A percentile compares a stretch with the other conserved stretches of the same genome.
Evolutionary conservation across 2,888 invertebrate species (phyloP).

Genomic region (Coremacera marginata): DNA sequence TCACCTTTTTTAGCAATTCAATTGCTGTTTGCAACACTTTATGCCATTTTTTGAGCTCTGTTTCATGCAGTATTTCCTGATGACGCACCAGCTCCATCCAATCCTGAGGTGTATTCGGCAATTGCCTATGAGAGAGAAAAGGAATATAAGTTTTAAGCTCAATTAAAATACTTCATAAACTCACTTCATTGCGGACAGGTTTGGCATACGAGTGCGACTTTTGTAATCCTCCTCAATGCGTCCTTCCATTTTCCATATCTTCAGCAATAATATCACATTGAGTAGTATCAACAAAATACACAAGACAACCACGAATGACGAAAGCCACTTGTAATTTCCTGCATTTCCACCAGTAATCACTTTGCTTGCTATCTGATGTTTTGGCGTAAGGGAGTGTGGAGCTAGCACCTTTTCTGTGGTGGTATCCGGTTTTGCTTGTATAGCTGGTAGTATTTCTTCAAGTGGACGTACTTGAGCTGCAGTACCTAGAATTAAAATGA

Average conservation of each 20-base stretch:
- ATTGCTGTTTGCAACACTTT: constrained; percentile 80
- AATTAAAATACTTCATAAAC: constrained; percentile 37
- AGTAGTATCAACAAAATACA: constrained; percentile 77
- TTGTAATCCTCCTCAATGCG: constrained; percentile 65
- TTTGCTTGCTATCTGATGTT: constrained; percentile 44
- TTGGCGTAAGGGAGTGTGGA: constrained; percentile 42
- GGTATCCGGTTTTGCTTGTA: constrained; percentile 50
- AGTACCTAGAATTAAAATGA: constrained; percentile 65
- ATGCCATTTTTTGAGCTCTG: constrained; percentile 87
- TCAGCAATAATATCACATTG: constrained; percentile 86
- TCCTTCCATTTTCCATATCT: constrained; percentile 81
- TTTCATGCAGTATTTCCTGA: constrained; percentile 84
- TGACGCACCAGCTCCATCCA: constrained; percentile 85
- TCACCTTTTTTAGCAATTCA: constrained; percentile 80
- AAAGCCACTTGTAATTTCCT: constrained; percentile 64
- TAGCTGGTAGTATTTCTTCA: constrained; percentile 58
- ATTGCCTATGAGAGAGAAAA: constrained; percentile 70
- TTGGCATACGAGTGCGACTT: constrained; percentile 63
- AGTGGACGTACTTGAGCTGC: constrained; percentile 64
- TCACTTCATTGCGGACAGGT: constrained; percentile 63
- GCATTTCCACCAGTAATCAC: constrained; percentile 43
- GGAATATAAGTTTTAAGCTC: not conserved
- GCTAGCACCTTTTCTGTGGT: constrained; percentile 45
- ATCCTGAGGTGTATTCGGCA: constrained; percentile 82
- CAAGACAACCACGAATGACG: constrained; percentile 71